Evolutionary conservation across 1,140 invertebrate genomes (phyloP).

Genomic region (Oncopodura yosiiana): DNA sequence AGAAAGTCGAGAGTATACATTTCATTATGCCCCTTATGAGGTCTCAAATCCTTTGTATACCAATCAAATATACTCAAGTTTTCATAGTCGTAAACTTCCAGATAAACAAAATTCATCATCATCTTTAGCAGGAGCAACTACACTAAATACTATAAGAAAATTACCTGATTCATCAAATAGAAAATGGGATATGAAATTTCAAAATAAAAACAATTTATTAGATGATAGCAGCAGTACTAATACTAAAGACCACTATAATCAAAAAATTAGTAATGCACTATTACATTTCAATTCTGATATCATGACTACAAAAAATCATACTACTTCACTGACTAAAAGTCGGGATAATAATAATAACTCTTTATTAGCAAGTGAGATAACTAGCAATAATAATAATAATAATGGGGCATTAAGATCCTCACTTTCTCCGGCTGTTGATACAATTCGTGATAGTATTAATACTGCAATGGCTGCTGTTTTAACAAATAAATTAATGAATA

Average conservation of each 20-base stretch:
- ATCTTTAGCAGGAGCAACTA: not conserved
- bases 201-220: not conserved
- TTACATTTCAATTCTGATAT: slow-evolving; percentile 27
- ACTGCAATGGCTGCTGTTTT: slow-evolving; percentile 27
- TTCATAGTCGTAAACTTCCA: no score
- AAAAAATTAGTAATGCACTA: slow-evolving; percentile 11
- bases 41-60: slow-evolving; percentile 15
- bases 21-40: slow-evolving; percentile 27
- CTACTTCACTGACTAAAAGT: not conserved
- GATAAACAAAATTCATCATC: not conserved
- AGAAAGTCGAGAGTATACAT: slow-evolving; percentile 31
- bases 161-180: not conserved
- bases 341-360: not conserved
- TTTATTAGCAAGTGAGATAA: no score
- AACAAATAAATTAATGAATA: slow-evolving; percentile 29
- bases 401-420: not conserved
- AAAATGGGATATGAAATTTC: not conserved
- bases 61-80: no score
- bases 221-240: not conserved
- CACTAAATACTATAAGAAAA: not conserved
- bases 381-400: slow-evolving; percentile 2
- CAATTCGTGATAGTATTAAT: slow-evolving; percentile 30
- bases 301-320: not conserved
- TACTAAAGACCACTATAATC: no score
- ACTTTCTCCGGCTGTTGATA: not conserved